Conservation (phyloP, 2,113 vertebrate genomes). For the Riparia riparia region DNA sequence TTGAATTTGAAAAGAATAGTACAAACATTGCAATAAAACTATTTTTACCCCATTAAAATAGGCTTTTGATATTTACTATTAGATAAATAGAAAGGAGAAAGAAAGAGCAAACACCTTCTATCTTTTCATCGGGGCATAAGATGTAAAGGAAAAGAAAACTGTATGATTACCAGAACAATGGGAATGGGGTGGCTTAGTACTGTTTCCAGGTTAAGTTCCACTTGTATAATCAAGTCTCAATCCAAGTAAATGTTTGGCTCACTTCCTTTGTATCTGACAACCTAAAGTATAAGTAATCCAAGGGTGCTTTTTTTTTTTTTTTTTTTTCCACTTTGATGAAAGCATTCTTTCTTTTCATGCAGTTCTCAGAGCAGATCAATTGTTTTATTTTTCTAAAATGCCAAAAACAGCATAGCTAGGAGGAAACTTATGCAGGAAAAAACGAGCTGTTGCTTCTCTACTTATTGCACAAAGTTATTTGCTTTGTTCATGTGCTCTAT, state of each 20-base stretch:
- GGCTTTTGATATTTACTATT: not conserved
- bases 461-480: not conserved
- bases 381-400: slow-evolving; percentile 68
- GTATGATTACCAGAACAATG: slow-evolving; percentile 1
- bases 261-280: slow-evolving; percentile 68
- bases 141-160: not conserved
- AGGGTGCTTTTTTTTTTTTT: slow-evolving; percentile 63
- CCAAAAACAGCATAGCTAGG: slow-evolving; percentile 35
- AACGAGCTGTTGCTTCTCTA: not conserved
- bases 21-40: not conserved
- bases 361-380: slow-evolving; percentile 71
- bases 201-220: slow-evolving; percentile 53
- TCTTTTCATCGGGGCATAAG: not conserved
- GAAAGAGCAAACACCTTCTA: slow-evolving; percentile 1
- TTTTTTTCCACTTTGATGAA: slow-evolving; percentile 63
- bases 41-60: slow-evolving; percentile 23
- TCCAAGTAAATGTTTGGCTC: slow-evolving; percentile 46
- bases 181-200: not conserved
- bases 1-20: not conserved
- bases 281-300: slow-evolving; percentile 59
- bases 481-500: not conserved
- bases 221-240: slow-evolving; percentile 60
- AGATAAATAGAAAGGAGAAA: not conserved
- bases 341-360: slow-evolving; percentile 56
- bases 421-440: slow-evolving; percentile 44